A percentile compares a stretch with the other conserved stretches of the same genome.
These are phyloP conservation scores for Caranx ignobilis DNA, from an alignment of 2,113 vertebrate genomes.

Conservation along the genomic window DNA sequence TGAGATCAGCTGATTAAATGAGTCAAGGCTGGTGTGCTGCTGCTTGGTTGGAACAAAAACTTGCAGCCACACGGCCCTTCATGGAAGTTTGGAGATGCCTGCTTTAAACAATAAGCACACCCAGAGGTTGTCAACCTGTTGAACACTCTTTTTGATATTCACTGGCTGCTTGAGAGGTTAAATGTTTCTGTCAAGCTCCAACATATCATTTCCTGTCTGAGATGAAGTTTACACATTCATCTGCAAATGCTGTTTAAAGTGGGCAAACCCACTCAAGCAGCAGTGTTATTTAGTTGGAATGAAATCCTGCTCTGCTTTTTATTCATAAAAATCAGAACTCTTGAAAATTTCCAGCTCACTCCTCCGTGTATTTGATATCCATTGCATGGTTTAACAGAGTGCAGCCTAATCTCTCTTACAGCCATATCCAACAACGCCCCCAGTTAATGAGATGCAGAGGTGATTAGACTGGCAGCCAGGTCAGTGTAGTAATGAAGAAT, in stretches of 20 bases:
- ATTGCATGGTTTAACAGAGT: not conserved
- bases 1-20: too few species aligned
- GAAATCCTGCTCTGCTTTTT: not conserved
- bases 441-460: not conserved
- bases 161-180: not conserved
- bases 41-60: too few species aligned
- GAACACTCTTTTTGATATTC: not conserved
- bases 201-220: too few species aligned
- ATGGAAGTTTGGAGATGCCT: too few species aligned
- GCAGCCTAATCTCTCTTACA: not conserved
- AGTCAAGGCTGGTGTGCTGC: too few species aligned
- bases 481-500: not conserved
- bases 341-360: not conserved
- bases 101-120: too few species aligned
- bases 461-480: not conserved
- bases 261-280: too few species aligned
- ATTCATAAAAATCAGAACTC: not conserved
- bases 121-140: not conserved
- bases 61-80: too few species aligned
- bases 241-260: too few species aligned
- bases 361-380: not conserved
- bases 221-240: too few species aligned
- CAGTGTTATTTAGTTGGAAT: not conserved
- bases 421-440: not conserved
- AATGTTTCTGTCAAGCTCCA: not conserved